Base-by-base conservation (phyloP, 1,140 invertebrate genomes). In the Apis laboriosa region DNA sequence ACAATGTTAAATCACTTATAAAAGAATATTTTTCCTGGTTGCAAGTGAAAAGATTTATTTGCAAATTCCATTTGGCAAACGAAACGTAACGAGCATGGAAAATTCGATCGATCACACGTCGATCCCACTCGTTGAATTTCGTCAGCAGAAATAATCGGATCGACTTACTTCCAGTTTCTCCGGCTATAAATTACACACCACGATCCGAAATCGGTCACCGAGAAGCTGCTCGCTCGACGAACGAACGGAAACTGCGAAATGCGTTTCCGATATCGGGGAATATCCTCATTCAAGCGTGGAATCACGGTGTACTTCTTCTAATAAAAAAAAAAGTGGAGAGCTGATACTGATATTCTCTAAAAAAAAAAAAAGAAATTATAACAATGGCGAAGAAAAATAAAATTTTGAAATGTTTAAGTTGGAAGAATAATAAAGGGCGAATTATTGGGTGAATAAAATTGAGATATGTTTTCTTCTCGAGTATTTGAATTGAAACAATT, bases 91-190 rank as follows among this genome's bases (percentile, higher is more conserved):
- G 43, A 58, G 43, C 34, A 43, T 58, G 19, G 28, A 77, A 77
- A 77, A 61, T 49, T 51, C 17, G 43, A 43, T 63, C 15, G 21
- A 34, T 51, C 49, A 51, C n/a, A 43, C 9, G 28, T 58, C 58
- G 21, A 56, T 77, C 51, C 8, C 13, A 9, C 9, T 19, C n/a
- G 17, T 24, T 51, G 77, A 43, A 78, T 70, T 60, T 70, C 66
- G 7, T 34, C 43, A 24, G 67, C 21, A 56, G 67, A 71, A 78
- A 70, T 43, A 51, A 68, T 60, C 55, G 58, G 53, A 58, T 78
- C 77, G 55, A 49, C 66, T 78, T 78, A 78, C 77, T 55, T 60
- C 77, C 55, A 78, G 77, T 78, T 78, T 78, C 77, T 70, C 77
- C 43, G 58, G 68, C 55, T 66, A 70, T 70, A 53, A 78, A 78